These are phyloP conservation scores for Archegozetes longisetosus DNA, from an alignment of 1,140 invertebrate genomes.

Conservation along the genomic window DNA sequence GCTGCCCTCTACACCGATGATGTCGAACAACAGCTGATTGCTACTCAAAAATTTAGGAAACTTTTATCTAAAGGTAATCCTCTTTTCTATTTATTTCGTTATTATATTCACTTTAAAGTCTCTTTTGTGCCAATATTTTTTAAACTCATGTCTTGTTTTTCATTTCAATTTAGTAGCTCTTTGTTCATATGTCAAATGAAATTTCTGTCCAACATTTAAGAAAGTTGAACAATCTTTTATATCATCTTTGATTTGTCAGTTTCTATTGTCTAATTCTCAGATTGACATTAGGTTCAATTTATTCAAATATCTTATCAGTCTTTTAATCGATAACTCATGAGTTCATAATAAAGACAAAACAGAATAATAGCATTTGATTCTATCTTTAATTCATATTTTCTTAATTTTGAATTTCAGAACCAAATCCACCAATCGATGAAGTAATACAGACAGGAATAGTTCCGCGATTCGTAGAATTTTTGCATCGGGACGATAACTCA, in stretches of 20 bases:
- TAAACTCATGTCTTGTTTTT: background rate
- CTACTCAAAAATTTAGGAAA: constrained; percentile 89
- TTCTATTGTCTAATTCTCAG: too few relatives aligned
- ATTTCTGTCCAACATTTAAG: background rate
- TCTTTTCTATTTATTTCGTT: too few relatives aligned
- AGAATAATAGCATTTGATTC: too few relatives aligned
- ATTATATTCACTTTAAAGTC: too few relatives aligned
- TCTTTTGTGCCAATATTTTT: too few relatives aligned
- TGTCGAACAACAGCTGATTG: constrained; percentile 60
- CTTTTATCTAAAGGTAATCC: constrained; percentile 64
- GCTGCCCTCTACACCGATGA: constrained; percentile 62
- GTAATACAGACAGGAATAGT: constrained; percentile 94
- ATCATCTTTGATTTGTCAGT: too few relatives aligned
- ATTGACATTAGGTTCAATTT: too few relatives aligned
- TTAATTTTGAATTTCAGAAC: constrained; percentile 41
- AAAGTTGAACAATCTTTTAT: too few relatives aligned
- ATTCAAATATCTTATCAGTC: too few relatives aligned
- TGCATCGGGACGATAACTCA: constrained; percentile 62
- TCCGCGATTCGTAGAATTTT: constrained; percentile 85
- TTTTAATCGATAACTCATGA: too few relatives aligned
- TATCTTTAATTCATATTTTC: background rate
- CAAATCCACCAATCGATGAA: constrained; percentile 95
- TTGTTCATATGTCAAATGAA: background rate
- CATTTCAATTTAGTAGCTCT: background rate
- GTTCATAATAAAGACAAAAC: constrained; percentile 1